Conservation (phyloP, 35 echinoderm and acorn worm species). For the Apostichopus californicus region DNA sequence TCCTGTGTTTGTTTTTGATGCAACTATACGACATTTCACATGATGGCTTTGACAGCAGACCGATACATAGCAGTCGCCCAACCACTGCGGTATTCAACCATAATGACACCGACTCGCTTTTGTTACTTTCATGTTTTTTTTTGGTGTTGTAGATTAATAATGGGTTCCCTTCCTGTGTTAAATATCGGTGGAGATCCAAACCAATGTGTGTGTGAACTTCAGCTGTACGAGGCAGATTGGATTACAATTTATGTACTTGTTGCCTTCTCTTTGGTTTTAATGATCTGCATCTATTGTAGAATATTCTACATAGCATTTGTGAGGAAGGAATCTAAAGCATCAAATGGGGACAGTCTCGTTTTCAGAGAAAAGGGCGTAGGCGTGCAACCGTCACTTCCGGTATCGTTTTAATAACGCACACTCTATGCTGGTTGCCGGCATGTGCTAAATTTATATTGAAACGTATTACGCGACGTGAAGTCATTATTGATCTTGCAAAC, state of each 20-base stretch:
- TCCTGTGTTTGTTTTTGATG: background rate
- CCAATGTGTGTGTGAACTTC: conserved; percentile 26
- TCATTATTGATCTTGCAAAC: background rate
- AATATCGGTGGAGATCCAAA: background rate
- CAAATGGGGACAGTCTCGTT: background rate
- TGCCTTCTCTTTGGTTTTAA: background rate
- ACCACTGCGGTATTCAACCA: background rate
- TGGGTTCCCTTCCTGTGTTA: background rate
- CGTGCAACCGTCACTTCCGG: conserved; percentile 7
- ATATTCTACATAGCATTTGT: conserved; percentile 7
- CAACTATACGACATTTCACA: background rate
- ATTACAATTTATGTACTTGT: background rate
- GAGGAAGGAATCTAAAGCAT: background rate
- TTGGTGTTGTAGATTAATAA: background rate
- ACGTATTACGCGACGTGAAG: background rate
- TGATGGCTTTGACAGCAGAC: conserved; percentile 3
- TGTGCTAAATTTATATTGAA: background rate
- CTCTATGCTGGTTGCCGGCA: background rate
- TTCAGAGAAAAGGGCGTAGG: background rate
- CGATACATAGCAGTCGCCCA: conserved; percentile 11
- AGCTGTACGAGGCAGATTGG: background rate
- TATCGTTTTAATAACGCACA: background rate
- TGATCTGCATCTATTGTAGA: background rate
- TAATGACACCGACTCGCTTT: background rate
- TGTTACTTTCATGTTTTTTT: background rate